A percentile compares a stretch with the other conserved stretches of the same genome.
These are phyloP conservation scores for Cryptotis parvus DNA, from an alignment of 2,113 vertebrate genomes.

Conservation along the genomic window DNA sequence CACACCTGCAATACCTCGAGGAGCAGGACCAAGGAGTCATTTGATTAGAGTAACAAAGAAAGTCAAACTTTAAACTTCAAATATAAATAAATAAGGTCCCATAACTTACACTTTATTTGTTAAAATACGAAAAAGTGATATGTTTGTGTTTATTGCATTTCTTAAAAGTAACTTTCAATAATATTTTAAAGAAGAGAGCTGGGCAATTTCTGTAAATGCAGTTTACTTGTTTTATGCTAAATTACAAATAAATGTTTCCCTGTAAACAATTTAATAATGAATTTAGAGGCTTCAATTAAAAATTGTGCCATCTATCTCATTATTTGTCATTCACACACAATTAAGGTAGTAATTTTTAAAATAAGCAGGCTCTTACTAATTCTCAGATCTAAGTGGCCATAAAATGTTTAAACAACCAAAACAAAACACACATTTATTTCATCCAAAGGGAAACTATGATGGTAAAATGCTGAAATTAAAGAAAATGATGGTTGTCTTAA, in stretches of 20 bases:
- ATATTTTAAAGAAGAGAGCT: not conserved
- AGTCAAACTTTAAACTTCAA: not conserved
- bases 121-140: not conserved
- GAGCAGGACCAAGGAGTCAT: too few relatives aligned
- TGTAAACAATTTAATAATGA: slow-evolving; percentile 27
- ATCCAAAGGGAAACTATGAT: not conserved
- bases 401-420: not conserved
- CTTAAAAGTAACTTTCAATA: not conserved
- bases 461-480: not conserved
- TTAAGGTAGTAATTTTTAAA: not conserved
- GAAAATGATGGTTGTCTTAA: not conserved
- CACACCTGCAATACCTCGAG: too few relatives aligned
- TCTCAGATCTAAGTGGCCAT: not conserved
- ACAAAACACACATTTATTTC: not conserved
- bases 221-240: not conserved
- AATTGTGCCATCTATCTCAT: not conserved
- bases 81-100: slow-evolving; percentile 29
- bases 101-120: not conserved
- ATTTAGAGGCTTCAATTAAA: slow-evolving; percentile 25
- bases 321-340: not conserved
- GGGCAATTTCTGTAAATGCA: not conserved
- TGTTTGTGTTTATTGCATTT: not conserved
- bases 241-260: not conserved
- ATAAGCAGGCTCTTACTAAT: not conserved
- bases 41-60: not conserved